A percentile compares a stretch with the other conserved stretches of the same genome.
Conservation (phyloP, 2,113 vertebrate species). For the Macrotus californicus region DNA sequence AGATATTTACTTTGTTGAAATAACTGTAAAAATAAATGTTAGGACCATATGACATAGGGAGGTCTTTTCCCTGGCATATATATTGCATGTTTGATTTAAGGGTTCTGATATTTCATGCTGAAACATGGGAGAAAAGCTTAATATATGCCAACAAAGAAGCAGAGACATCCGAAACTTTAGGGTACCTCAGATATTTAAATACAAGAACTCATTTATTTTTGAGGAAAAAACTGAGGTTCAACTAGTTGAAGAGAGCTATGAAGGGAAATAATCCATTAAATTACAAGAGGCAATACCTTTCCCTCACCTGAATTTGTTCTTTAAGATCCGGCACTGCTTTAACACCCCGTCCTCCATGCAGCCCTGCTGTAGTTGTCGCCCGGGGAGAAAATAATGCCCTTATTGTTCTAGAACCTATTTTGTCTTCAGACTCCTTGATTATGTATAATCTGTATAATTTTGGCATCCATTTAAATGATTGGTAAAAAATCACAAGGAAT, state of each 20-base stretch:
- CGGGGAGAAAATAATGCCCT: not conserved
- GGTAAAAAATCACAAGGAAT: not conserved
- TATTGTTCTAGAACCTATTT: not conserved
- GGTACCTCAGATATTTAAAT: not conserved
- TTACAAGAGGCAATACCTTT: not conserved
- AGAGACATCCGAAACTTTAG: not conserved
- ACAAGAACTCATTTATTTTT: not conserved
- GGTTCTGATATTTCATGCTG: not conserved
- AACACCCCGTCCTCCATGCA: not conserved
- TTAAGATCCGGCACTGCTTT: not conserved
- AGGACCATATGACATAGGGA: not conserved
- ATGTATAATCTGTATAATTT: not conserved
- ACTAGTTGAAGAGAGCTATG: not conserved
- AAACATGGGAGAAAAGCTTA: not conserved
- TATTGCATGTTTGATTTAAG: not conserved
- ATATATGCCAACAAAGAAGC: not conserved
- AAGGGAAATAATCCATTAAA: not conserved
- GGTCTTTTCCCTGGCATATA: not conserved
- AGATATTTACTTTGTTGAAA: not conserved
- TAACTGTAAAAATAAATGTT: not conserved
- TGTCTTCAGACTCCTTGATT: not conserved
- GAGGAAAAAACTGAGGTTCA: not conserved
- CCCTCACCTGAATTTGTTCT: not conserved
- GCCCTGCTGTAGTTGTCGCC: not conserved
- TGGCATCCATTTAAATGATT: not conserved